Evolutionary conservation across 2,888 invertebrate genomes (phyloP).

Genomic region (Agriopis leucophaearia): DNA sequence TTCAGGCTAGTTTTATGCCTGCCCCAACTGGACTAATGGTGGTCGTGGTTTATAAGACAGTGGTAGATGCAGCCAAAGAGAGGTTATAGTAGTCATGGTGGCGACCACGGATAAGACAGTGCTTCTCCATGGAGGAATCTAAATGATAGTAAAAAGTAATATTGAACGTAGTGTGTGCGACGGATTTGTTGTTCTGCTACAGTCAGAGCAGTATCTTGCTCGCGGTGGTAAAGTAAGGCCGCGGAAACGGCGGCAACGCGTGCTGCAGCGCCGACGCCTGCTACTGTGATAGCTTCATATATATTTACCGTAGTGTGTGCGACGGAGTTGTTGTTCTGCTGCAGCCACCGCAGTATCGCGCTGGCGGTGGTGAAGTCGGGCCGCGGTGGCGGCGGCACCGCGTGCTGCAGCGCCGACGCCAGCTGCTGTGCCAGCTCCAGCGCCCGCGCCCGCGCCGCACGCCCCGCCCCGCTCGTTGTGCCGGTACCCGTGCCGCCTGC

Average conservation of each 20-base stretch:
- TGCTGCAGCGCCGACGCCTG: slow-evolving; percentile 89
- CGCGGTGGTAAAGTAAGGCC: slow-evolving; percentile 89
- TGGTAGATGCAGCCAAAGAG: too few species aligned
- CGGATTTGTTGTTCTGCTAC: slow-evolving; percentile 83
- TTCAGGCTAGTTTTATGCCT: too few species aligned
- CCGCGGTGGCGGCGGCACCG: slow-evolving; percentile 88
- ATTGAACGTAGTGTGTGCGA: slow-evolving; percentile 69
- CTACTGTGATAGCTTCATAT: slow-evolving; percentile 87
- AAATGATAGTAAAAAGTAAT: too few species aligned
- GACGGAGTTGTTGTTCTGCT: slow-evolving; percentile 82
- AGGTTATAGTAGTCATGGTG: too few species aligned
- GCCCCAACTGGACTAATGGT: too few species aligned
- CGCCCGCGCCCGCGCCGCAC: slow-evolving; percentile 83
- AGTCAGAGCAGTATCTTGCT: slow-evolving; percentile 90
- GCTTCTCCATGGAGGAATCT: too few species aligned
- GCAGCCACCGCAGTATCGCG: slow-evolving; percentile 89
- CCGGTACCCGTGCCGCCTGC: slow-evolving; percentile 69
- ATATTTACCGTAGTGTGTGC: slow-evolving; percentile 67
- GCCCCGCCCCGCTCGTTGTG: slow-evolving; percentile 69
- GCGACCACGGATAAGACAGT: too few species aligned
- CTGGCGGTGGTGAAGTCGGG: slow-evolving; percentile 89
- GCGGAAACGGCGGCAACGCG: slow-evolving; percentile 87
- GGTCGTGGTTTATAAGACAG: too few species aligned
- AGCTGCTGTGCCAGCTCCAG: slow-evolving; percentile 89
- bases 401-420: slow-evolving; percentile 88